Conservation (phyloP, 2,797 vertebrate species). For the Labeo calbasu region DNA sequence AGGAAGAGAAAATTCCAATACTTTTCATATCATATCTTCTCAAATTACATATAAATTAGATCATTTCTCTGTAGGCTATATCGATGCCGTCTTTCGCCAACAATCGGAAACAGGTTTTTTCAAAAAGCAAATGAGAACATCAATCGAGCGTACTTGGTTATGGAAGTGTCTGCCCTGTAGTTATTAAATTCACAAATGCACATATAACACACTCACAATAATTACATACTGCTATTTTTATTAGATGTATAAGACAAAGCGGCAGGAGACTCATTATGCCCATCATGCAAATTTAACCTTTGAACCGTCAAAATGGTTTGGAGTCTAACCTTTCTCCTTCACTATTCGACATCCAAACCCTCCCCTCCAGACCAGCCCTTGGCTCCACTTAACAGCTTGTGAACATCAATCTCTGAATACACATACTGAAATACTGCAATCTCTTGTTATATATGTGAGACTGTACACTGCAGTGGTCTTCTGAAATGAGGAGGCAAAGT, state of each 20-base stretch:
- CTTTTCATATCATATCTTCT: slow-evolving; percentile 25
- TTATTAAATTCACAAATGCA: slow-evolving; percentile 6
- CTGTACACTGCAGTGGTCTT: not conserved
- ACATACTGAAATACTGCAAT: slow-evolving; percentile 16
- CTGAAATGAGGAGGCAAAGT: too few species aligned
- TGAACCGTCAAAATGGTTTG: slow-evolving; percentile 21
- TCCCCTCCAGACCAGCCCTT: not conserved
- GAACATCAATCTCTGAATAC: not conserved
- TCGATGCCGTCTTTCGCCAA: slow-evolving; percentile 19
- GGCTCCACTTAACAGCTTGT: slow-evolving; percentile 25
- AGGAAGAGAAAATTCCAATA: slow-evolving; percentile 31
- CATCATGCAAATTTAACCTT: slow-evolving; percentile 34
- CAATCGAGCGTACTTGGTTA: slow-evolving; percentile 25
- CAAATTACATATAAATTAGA: slow-evolving; percentile 9
- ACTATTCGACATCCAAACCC: not conserved
- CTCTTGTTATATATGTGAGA: slow-evolving; percentile 8
- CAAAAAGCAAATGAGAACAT: slow-evolving; percentile 48
- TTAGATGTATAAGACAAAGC: not conserved
- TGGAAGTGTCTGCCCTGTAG: not conserved
- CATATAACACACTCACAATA: not conserved
- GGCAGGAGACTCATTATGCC: not conserved
- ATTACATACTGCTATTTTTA: not conserved
- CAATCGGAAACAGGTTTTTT: slow-evolving; percentile 34
- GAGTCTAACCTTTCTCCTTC: slow-evolving; percentile 36
- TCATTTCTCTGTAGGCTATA: not conserved